Conservation (phyloP, 2,888 invertebrate species). For the Xiphydria camelus region DNA sequence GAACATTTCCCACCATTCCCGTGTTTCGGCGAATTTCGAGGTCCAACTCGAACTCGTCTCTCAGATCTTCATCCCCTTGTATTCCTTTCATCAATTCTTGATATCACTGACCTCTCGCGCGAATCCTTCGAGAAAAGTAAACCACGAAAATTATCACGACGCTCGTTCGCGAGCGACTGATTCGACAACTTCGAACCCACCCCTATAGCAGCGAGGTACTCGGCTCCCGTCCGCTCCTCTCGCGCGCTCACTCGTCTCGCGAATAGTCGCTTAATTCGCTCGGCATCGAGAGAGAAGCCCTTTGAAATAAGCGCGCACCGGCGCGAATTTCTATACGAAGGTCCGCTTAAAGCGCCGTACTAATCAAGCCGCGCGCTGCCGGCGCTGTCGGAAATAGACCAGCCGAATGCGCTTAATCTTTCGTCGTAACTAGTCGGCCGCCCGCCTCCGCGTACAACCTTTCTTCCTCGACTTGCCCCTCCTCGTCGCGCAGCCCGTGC, state of each 20-base stretch:
- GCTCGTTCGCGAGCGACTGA: too few species aligned
- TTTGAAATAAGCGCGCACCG: not conserved
- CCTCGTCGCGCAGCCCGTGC: not conserved
- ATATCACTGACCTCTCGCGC: too few species aligned
- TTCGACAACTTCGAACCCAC: too few species aligned
- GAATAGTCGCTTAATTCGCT: constrained; percentile 20
- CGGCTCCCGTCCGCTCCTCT: too few species aligned
- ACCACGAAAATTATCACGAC: too few species aligned
- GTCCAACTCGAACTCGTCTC: too few species aligned
- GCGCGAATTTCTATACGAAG: constrained; percentile 23
- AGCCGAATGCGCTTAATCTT: constrained; percentile 28
- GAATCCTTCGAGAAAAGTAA: too few species aligned
- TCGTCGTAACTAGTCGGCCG: constrained; percentile 24
- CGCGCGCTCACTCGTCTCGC: constrained; percentile 12
- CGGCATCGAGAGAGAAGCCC: constrained; percentile 4
- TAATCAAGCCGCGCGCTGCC: constrained; percentile 24
- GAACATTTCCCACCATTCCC: too few species aligned
- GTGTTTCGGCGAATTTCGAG: too few species aligned
- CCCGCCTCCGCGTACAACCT: not conserved
- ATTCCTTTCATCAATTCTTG: too few species aligned
- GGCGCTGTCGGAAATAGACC: constrained; percentile 18
- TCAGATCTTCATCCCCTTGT: too few species aligned
- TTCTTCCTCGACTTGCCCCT: not conserved
- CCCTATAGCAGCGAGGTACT: too few species aligned
- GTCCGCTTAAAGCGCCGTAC: constrained; percentile 19